Evolutionary conservation across 2,888 invertebrate species (phyloP), one percentile per base, ranked within the genome.

Genomic region (Scotopteryx bipunctaria): DNA sequence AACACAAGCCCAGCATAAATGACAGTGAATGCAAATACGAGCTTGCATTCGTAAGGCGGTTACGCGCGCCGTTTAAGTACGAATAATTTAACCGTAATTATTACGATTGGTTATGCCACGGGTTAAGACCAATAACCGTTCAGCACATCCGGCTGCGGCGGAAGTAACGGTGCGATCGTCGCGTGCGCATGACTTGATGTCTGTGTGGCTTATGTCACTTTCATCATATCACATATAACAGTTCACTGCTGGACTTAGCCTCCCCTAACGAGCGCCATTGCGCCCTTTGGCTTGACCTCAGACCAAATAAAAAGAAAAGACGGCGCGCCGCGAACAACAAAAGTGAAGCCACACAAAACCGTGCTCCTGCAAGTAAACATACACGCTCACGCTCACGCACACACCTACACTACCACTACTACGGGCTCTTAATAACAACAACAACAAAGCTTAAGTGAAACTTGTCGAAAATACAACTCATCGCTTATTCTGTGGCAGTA

Each of bases 81-180:
- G 45, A 43, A 40, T 51, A 43, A 50, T 35, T 32, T 32, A 42
- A 31, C 46, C 32, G 35, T 23, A 44, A 33, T 55, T 46, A 43
- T 55, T 38, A 46, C 33, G 32, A 50, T 46, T 40, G 29, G 50
- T 50, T 50, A 55, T 45, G 47, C 41, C 53, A 44, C 47, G 47
- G 46, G 44, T 45, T 49, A 32, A 57, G 56, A 37, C 25, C 49
- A 48, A 47, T 64, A 63, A 63, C 65, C 68, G 62, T 63, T 66
- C 66, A 64, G 40, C 38, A 64, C 64, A 66, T 75, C 74, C 74
- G 71, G 71, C 53, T 78, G 67, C 69, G 67, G 51, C 80, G 86
- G 85, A 84, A 81, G 78, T 83, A 80, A 85, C 82, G 76, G 83
- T 72, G 71, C 55, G 47, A 61, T 49, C 61, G 73, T 68, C 78